These are phyloP conservation scores for Euzophera pinguis DNA, from an alignment of 2,888 invertebrate species.

Conservation along the genomic window DNA sequence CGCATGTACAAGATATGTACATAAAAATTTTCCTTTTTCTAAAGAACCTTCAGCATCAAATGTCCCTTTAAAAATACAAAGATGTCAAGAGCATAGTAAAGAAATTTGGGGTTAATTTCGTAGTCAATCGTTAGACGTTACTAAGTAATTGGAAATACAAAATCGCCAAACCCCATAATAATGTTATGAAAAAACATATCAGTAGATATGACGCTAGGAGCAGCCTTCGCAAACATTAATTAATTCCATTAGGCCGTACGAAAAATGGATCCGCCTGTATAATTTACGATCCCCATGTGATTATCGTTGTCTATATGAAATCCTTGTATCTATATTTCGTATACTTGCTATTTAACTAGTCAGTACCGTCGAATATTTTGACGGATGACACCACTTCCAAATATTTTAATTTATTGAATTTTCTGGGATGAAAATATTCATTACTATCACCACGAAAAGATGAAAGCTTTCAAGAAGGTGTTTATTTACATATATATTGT, in stretches of 20 bases:
- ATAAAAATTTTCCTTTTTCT: no score
- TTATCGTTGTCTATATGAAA: conserved; percentile 54
- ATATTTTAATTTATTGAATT: no score
- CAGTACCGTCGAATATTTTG: conserved; percentile 50
- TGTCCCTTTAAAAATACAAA: no score
- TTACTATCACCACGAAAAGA: no score
- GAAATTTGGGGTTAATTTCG: no score
- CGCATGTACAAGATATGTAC: no score
- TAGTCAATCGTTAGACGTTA: no score
- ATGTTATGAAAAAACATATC: not conserved
- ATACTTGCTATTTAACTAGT: conserved; percentile 41
- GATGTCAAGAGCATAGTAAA: no score
- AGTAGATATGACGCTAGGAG: conserved; percentile 8
- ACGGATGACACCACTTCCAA: not conserved
- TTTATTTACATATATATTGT: not conserved
- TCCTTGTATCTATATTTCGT: conserved; percentile 47
- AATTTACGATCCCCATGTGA: conserved; percentile 60
- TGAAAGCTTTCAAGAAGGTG: conserved; percentile 31
- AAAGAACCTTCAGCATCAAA: no score
- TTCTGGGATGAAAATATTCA: no score
- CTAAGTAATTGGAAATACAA: no score
- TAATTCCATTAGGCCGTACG: conserved; percentile 21
- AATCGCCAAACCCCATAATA: not conserved
- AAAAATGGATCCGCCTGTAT: conserved; percentile 56
- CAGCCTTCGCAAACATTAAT: conserved; percentile 7